These are phyloP conservation scores for Erpetoichthys calabaricus DNA, from an alignment of 2,797 vertebrate species.

Conservation along the genomic window DNA sequence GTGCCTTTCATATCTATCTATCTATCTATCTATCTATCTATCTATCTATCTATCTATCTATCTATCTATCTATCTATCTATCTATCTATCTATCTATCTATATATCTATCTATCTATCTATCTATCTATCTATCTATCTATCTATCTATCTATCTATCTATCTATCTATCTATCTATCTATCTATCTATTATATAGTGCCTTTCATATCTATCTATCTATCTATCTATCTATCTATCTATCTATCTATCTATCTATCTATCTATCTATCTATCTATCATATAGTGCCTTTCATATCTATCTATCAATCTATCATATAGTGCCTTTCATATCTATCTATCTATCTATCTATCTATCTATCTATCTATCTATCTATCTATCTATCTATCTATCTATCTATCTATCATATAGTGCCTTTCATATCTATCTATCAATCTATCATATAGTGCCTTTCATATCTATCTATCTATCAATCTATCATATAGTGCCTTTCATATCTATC, in stretches of 20 bases:
- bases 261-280: no score
- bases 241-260: slow-evolving; percentile 15
- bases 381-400: no score
- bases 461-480: neutral
- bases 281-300: no score
- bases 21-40: slow-evolving; percentile 29
- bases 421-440: no score
- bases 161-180: slow-evolving; percentile 11
- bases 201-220: slow-evolving; percentile 8
- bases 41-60: slow-evolving; percentile 15
- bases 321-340: no score
- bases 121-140: slow-evolving; percentile 14
- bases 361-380: no score
- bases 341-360: no score
- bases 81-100: slow-evolving; percentile 15
- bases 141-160: slow-evolving; percentile 6
- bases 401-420: no score
- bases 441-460: slow-evolving; percentile 13
- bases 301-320: no score
- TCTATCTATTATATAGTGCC: slow-evolving; percentile 17
- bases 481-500: slow-evolving; percentile 32
- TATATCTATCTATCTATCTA: slow-evolving; percentile 17
- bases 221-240: slow-evolving; percentile 1
- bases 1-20: slow-evolving; percentile 31
- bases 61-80: slow-evolving; percentile 14